Evolutionary conservation across 2,888 invertebrate genomes (phyloP).

Genomic region (Lasioglossum oenotherae): DNA sequence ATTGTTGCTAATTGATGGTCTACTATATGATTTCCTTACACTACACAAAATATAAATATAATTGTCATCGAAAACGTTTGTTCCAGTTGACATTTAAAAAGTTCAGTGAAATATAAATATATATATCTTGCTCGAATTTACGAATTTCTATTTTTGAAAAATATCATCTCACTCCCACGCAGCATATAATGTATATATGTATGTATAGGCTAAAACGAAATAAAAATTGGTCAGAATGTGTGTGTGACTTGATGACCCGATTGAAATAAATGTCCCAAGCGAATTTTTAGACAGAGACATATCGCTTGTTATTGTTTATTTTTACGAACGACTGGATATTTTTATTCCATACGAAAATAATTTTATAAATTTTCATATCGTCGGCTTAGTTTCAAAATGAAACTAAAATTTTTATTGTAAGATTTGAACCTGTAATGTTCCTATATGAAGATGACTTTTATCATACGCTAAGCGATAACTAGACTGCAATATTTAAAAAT

Average conservation of each 20-base stretch:
- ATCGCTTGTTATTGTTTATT: not conserved
- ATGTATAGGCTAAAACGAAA: conserved; percentile 3
- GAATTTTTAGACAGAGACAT: conserved; percentile 11
- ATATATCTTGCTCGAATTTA: not conserved
- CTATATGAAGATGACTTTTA: not conserved
- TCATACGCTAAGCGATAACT: not conserved
- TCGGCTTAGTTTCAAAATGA: not conserved
- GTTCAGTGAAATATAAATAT: not conserved
- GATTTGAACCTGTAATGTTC: not conserved
- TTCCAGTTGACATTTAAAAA: not conserved
- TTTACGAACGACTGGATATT: not conserved
- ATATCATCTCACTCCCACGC: not conserved
- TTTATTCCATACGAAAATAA: not conserved
- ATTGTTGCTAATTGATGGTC: not conserved
- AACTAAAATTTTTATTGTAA: not conserved
- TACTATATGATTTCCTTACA: not conserved
- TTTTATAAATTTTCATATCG: not conserved
- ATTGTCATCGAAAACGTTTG: not conserved
- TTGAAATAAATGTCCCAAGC: conserved; percentile 18
- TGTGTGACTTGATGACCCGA: conserved; percentile 11
- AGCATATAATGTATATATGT: not conserved
- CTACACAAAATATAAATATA: not conserved
- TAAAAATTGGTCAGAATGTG: conserved; percentile 5
- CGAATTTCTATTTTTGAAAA: not conserved
- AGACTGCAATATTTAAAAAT: too few relatives aligned